Conservation (phyloP, 2,113 vertebrate species). For the Hucho hucho region DNA sequence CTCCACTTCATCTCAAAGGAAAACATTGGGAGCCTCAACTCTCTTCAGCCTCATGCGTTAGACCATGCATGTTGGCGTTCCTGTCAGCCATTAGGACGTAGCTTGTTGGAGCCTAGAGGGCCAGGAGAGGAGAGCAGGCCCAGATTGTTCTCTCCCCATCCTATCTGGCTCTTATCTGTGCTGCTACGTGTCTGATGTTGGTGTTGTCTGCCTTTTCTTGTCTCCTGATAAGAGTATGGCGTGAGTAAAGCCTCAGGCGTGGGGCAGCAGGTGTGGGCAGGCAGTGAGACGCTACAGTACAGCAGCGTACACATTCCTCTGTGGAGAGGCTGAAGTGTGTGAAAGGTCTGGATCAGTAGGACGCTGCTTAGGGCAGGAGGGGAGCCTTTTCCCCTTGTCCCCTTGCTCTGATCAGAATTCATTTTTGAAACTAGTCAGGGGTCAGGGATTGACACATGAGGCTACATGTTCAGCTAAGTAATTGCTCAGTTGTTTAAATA, state of each 20-base stretch:
- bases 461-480: too few species aligned
- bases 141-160: too few species aligned
- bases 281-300: background rate
- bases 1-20: background rate
- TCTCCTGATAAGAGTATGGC: constrained; percentile 23
- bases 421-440: too few species aligned
- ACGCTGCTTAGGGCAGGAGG: background rate
- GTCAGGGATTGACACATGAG: too few species aligned
- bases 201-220: constrained; percentile 17
- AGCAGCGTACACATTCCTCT: constrained; percentile 4
- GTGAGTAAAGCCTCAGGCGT: constrained; percentile 8
- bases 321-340: constrained; percentile 22
- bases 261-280: background rate
- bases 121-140: background rate
- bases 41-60: background rate
- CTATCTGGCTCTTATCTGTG: constrained; percentile 33
- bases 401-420: too few species aligned
- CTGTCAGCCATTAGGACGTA: background rate
- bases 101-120: background rate
- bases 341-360: constrained; percentile 9
- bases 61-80: constrained; percentile 33
- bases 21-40: background rate
- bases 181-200: background rate
- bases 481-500: background rate
- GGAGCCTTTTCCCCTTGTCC: too few species aligned